A percentile compares a stretch with the other conserved stretches of the same genome.
phyloP scores from a whole-genome alignment of 2,113 vertebrate genomes.

The Vanacampus margaritifer region DNA sequence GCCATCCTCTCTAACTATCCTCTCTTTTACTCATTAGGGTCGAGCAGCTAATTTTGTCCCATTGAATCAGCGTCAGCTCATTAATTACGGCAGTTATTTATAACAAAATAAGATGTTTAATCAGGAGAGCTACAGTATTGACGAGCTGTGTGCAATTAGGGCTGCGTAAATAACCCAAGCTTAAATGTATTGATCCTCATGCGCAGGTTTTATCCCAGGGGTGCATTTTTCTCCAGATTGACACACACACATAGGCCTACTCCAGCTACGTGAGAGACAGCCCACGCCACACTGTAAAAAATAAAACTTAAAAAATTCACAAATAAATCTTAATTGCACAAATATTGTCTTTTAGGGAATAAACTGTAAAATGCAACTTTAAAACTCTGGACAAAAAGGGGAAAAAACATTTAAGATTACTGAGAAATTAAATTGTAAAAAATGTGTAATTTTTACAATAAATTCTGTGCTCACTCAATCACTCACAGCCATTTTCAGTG shows the following conservation, averaged over 20 bases:
- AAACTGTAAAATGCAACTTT: no score
- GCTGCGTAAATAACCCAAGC: constrained; percentile 28
- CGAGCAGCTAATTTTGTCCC: constrained; percentile 31
- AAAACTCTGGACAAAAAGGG: no score
- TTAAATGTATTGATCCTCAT: constrained; percentile 51
- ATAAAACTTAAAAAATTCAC: no score
- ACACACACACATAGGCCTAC: constrained; percentile 11
- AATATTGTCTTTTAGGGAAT: no score
- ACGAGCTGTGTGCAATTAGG: constrained; percentile 14
- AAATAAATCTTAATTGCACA: no score
- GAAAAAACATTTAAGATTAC: no score
- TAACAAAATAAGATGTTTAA: constrained; percentile 43
- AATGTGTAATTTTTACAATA: no score
- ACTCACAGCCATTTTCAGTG: no score
- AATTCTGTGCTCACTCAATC: no score
- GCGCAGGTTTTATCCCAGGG: constrained; percentile 56
- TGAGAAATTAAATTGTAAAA: no score
- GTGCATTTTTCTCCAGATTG: constrained; percentile 27
- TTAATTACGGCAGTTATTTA: constrained; percentile 37
- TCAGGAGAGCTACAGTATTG: constrained; percentile 32
- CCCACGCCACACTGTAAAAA: constrained; percentile 7
- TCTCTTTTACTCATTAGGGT: constrained; percentile 4
- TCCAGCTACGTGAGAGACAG: constrained; percentile 15
- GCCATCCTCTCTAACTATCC: constrained; percentile 6
- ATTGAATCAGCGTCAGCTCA: constrained; percentile 43